Percentiles rank a stretch among this genome's conserved stretches.
Evolutionary conservation across 2,113 vertebrate genomes (phyloP).

Genomic region (Ameiurus melas): DNA sequence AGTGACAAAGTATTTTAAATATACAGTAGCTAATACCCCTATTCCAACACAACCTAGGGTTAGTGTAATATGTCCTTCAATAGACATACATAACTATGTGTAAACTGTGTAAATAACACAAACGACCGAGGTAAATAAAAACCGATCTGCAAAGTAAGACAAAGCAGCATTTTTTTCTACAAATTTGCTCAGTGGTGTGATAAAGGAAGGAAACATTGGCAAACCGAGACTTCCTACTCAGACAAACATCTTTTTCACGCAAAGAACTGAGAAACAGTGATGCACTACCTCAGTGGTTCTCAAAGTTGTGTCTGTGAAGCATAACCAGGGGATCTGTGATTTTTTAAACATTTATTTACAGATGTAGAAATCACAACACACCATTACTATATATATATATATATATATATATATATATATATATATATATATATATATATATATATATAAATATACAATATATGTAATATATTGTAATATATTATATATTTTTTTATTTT

Average conservation of each 20-base stretch:
- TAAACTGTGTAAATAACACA: neutral
- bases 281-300: neutral
- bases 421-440: too few relatives aligned
- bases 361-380: neutral
- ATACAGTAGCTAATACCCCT: neutral
- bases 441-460: too few relatives aligned
- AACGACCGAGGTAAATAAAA: neutral
- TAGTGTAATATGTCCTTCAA: neutral
- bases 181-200: neutral
- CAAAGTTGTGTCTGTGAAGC: neutral
- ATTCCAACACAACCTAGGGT: neutral
- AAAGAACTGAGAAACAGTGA: neutral
- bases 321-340: neutral
- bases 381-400: neutral
- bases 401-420: too few relatives aligned
- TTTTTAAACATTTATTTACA: neutral
- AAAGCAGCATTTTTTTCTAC: neutral
- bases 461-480: too few relatives aligned
- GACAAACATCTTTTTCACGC: constrained; percentile 2
- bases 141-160: neutral
- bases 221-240: neutral
- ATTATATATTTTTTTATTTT: too few relatives aligned
- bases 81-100: neutral
- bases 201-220: neutral
- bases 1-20: neutral